Conservation (phyloP, 2,113 vertebrate genomes). For the Bucco capensis region DNA sequence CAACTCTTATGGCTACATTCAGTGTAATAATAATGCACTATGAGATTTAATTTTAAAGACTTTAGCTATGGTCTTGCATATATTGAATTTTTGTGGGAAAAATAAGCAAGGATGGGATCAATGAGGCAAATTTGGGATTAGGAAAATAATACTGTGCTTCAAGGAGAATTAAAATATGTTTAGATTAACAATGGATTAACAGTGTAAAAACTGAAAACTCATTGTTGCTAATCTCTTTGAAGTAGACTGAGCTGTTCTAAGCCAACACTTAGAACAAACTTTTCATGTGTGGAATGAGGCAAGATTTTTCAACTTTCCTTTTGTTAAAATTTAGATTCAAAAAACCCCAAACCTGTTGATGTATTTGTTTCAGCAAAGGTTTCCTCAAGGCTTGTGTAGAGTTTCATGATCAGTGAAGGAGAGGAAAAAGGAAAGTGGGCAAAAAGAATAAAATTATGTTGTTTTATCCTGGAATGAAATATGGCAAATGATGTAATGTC, state of each 20-base stretch:
- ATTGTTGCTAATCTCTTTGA: conserved; percentile 17
- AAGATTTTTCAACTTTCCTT: conserved; percentile 17
- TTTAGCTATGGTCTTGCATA: not conserved
- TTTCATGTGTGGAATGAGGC: not conserved
- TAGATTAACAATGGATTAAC: conserved; percentile 29
- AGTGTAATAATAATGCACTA: not conserved
- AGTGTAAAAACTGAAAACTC: conserved; percentile 19
- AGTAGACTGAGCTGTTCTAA: conserved; percentile 11
- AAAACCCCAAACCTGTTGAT: not conserved
- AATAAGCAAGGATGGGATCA: not conserved
- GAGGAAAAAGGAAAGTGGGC: not conserved
- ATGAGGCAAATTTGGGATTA: conserved; percentile 1
- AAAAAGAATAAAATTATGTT: not conserved
- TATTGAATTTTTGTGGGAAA: not conserved
- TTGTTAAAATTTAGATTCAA: not conserved
- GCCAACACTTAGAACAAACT: not conserved
- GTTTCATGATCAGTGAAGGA: not conserved
- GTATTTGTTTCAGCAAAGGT: not conserved
- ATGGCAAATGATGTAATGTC: not conserved
- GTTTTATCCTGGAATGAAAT: not conserved
- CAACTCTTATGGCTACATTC: not conserved
- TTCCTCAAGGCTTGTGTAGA: not conserved
- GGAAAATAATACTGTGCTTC: conserved; percentile 17
- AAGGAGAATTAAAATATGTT: conserved; percentile 35
- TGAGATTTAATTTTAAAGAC: not conserved